A percentile compares a stretch with the other conserved stretches of the same genome.
phyloP scores from a whole-genome alignment of 2,797 vertebrate species.

The Danio tinwini region DNA sequence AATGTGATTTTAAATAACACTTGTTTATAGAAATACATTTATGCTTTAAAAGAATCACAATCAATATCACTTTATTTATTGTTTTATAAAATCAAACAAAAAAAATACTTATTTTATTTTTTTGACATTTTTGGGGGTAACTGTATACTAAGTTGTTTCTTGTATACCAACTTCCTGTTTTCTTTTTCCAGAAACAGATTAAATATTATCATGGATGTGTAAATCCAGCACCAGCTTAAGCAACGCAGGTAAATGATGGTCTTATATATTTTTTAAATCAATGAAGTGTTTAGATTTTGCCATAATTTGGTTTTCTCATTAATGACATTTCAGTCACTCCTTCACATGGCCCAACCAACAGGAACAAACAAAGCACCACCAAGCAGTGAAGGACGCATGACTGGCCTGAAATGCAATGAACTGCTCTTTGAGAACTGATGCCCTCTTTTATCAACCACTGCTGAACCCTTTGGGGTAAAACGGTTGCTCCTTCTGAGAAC shows the following conservation, averaged over 20 bases:
- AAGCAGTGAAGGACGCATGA: conserved; percentile 48
- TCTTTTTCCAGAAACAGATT: conserved; percentile 73
- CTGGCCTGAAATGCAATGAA: conserved; percentile 43
- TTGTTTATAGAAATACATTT: too few relatives aligned
- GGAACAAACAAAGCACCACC: conserved; percentile 41
- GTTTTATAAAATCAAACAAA: too few relatives aligned
- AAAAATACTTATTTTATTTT: too few relatives aligned
- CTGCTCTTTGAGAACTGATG: conserved; percentile 40
- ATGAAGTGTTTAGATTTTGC: not conserved
- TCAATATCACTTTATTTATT: too few relatives aligned
- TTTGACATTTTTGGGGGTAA: too few relatives aligned
- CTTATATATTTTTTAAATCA: not conserved
- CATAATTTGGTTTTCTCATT: conserved; percentile 3
- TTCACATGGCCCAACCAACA: conserved; percentile 33
- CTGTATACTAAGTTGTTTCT: not conserved
- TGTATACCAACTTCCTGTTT: not conserved
- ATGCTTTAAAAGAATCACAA: too few relatives aligned
- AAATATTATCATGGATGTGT: conserved; percentile 72
- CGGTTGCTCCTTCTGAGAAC: conserved; percentile 31
- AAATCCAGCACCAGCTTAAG: conserved; percentile 57
- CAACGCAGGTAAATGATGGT: conserved; percentile 68
- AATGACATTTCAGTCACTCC: not conserved
- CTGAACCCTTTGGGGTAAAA: conserved; percentile 39
- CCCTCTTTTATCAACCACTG: conserved; percentile 47
- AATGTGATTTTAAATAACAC: too few relatives aligned